A percentile compares a stretch with the other conserved stretches of the same genome.
Evolutionary conservation across 2,797 vertebrate species (phyloP).

Genomic region (Sciaenops ocellatus): DNA sequence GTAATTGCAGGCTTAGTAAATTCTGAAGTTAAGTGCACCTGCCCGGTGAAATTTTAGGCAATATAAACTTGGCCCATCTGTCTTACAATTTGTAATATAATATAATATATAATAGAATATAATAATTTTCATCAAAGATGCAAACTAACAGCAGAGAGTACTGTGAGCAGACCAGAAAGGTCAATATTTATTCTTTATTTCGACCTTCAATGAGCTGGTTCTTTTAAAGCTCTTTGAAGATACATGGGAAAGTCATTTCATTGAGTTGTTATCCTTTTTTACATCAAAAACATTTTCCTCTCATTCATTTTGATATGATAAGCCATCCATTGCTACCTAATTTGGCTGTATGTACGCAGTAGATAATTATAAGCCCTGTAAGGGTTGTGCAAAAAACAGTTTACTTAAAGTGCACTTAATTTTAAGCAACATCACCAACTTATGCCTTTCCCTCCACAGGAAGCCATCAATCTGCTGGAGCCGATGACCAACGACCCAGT

Average conservation of each 20-base stretch:
- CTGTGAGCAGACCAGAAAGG: neutral
- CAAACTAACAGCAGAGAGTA: neutral
- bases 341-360: neutral
- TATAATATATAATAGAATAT: too few relatives aligned
- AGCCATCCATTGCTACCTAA: neutral
- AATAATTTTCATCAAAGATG: constrained; percentile 6
- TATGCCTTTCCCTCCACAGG: constrained; percentile 81
- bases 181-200: neutral
- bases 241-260: neutral
- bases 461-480: constrained; percentile 98
- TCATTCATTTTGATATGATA: neutral
- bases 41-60: neutral
- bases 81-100: too few relatives aligned
- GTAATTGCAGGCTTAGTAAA: neutral
- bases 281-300: neutral
- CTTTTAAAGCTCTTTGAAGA: neutral
- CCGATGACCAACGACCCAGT: constrained; percentile 99
- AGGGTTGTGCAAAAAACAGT: neutral
- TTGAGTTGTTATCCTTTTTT: neutral
- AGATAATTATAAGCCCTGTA: neutral
- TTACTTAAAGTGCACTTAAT: neutral
- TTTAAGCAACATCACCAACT: neutral
- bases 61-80: neutral
- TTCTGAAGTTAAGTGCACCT: neutral
- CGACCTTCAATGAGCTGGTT: neutral